Conservation (phyloP, 2,797 vertebrate species). For the Clarias laeviceps region DNA sequence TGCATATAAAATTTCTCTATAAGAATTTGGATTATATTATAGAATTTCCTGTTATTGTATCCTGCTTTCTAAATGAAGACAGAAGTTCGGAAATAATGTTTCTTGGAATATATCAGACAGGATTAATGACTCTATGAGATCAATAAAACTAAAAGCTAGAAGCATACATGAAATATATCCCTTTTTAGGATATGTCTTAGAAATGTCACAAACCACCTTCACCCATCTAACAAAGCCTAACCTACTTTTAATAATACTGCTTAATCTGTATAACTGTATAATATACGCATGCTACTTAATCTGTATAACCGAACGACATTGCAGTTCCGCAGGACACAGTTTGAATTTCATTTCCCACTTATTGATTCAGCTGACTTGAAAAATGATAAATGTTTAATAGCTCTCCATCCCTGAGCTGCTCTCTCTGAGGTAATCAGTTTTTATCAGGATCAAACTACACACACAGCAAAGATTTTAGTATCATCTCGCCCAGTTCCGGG, state of each 20-base stretch:
- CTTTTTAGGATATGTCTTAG: background rate
- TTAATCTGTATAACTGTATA: background rate
- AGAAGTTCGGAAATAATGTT: background rate
- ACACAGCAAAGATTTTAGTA: constrained; percentile 19
- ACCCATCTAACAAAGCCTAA: background rate
- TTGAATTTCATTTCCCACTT: background rate
- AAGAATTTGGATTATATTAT: background rate
- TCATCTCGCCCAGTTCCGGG: constrained; percentile 19
- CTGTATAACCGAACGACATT: background rate
- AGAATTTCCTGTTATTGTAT: background rate
- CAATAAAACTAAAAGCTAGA: constrained; percentile 4
- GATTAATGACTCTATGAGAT: background rate
- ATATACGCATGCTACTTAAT: background rate
- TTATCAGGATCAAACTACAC: constrained; percentile 20
- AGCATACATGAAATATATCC: background rate
- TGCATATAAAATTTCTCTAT: background rate
- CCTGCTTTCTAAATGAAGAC: background rate
- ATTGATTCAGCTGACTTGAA: constrained; percentile 5
- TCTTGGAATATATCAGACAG: background rate
- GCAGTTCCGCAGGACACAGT: background rate
- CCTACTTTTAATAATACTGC: background rate
- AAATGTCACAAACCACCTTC: constrained; percentile 5
- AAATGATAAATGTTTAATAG: constrained; percentile 24
- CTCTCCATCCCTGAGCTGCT: constrained; percentile 12
- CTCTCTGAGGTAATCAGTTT: background rate